These are phyloP conservation scores for Idris sp. DNA, from an alignment of 1,140 invertebrate species.

Conservation along the genomic window DNA sequence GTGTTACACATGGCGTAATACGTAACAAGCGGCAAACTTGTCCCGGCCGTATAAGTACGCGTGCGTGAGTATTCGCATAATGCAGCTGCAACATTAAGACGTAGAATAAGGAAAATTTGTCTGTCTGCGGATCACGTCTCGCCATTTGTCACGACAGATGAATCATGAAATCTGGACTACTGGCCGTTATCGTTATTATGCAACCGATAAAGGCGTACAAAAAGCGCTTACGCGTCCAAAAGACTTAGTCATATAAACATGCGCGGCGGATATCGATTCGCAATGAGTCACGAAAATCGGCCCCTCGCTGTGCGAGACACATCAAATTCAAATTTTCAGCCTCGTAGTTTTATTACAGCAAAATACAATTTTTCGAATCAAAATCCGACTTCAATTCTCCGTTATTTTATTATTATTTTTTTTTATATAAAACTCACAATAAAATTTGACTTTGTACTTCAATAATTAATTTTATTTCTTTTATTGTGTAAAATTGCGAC, in stretches of 20 bases:
- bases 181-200: slow-evolving; percentile 22
- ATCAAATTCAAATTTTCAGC: no score
- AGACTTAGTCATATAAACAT: slow-evolving; percentile 27
- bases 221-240: slow-evolving; percentile 22
- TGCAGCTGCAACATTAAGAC: slow-evolving; percentile 28
- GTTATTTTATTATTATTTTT: no score
- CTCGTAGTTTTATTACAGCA: no score
- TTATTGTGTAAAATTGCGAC: slow-evolving; percentile 38
- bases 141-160: slow-evolving; percentile 36
- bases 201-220: slow-evolving; percentile 21
- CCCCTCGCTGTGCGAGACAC: no score
- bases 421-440: no score
- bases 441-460: no score
- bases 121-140: slow-evolving; percentile 28
- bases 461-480: no score
- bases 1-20: slow-evolving; percentile 60
- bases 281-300: slow-evolving; percentile 26
- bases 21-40: slow-evolving; percentile 60
- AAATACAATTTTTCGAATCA: no score
- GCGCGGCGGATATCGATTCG: slow-evolving; percentile 17
- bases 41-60: slow-evolving; percentile 34
- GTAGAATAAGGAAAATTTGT: slow-evolving; percentile 48
- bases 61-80: slow-evolving; percentile 40
- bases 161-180: slow-evolving; percentile 41
- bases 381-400: no score